phyloP scores from a whole-genome alignment of 2,888 invertebrate genomes.

The Nudaria mundana region DNA sequence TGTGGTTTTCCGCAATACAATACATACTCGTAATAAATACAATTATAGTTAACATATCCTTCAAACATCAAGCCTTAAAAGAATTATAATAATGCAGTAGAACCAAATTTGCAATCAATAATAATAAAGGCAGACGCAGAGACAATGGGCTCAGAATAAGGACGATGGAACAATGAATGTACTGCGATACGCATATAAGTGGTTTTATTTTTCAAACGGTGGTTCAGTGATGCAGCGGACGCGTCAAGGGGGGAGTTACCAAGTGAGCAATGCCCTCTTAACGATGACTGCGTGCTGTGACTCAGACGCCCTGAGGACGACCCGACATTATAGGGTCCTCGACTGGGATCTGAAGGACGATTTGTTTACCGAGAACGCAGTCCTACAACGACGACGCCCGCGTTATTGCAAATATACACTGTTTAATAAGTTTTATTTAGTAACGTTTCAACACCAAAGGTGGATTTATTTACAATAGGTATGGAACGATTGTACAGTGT shows the following conservation, averaged over 20 bases:
- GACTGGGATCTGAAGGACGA: constrained; percentile 74
- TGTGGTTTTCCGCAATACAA: constrained; percentile 38
- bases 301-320: constrained; percentile 77
- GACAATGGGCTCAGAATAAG: constrained; percentile 73
- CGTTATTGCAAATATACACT: constrained; percentile 34
- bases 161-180: constrained; percentile 67
- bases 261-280: constrained; percentile 79
- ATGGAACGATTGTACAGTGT: constrained; percentile 6
- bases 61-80: constrained; percentile 45
- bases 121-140: constrained; percentile 53
- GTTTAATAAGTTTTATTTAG: constrained; percentile 9
- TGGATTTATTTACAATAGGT: constrained; percentile 17
- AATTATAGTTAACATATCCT: constrained; percentile 29
- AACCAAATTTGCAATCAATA: constrained; percentile 70
- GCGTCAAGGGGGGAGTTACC: constrained; percentile 60
- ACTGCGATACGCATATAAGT: constrained; percentile 49
- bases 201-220: constrained; percentile 55
- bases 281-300: constrained; percentile 72
- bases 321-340: constrained; percentile 76
- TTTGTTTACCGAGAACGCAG: constrained; percentile 59
- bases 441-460: constrained; percentile 5
- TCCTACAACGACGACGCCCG: constrained; percentile 50
- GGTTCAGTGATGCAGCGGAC: constrained; percentile 56
- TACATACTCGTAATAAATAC: constrained; percentile 19
- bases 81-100: constrained; percentile 56